phyloP scores from a whole-genome alignment of 2,888 invertebrate species.

The Listrodromus nycthemerus region DNA sequence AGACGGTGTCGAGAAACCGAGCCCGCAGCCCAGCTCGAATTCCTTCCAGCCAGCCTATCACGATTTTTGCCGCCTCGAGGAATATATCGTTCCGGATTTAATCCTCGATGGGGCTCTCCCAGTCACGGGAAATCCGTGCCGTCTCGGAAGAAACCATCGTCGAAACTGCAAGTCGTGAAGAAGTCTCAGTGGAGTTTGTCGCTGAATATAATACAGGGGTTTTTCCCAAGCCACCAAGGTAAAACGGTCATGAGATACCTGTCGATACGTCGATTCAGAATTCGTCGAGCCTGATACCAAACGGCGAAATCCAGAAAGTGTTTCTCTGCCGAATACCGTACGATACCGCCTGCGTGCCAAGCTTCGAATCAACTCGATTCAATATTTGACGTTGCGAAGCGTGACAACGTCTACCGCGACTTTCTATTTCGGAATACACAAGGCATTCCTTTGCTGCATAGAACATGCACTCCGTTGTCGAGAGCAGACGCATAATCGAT shows the following conservation, averaged over 20 bases:
- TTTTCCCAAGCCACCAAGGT: constrained; percentile 30
- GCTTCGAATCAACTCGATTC: constrained; percentile 26
- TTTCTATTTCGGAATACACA: background rate
- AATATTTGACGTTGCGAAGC: constrained; percentile 44
- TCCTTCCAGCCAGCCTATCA: constrained; percentile 29
- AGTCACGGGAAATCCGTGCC: constrained; percentile 48
- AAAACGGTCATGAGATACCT: constrained; percentile 60
- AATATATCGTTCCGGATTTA: constrained; percentile 65
- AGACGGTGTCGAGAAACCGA: constrained; percentile 32
- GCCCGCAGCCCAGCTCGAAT: constrained; percentile 49
- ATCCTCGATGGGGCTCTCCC: constrained; percentile 59
- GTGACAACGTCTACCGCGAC: constrained; percentile 18
- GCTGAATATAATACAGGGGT: constrained; percentile 37
- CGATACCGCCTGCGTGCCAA: constrained; percentile 9
- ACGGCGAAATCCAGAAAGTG: constrained; percentile 33
- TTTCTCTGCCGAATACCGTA: constrained; percentile 33
- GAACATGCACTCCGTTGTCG: background rate
- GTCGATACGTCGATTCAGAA: constrained; percentile 62
- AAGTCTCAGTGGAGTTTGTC: constrained; percentile 47
- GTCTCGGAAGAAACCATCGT: constrained; percentile 48
- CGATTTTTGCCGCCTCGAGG: constrained; percentile 56
- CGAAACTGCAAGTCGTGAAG: constrained; percentile 50
- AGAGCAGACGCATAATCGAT: background rate
- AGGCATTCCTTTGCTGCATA: background rate
- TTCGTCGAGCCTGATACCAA: constrained; percentile 52